Evolutionary conservation across 2,797 vertebrate species (phyloP), one percentile per base, ranked within the genome.

Genomic region (Xerus rutilus): DNA sequence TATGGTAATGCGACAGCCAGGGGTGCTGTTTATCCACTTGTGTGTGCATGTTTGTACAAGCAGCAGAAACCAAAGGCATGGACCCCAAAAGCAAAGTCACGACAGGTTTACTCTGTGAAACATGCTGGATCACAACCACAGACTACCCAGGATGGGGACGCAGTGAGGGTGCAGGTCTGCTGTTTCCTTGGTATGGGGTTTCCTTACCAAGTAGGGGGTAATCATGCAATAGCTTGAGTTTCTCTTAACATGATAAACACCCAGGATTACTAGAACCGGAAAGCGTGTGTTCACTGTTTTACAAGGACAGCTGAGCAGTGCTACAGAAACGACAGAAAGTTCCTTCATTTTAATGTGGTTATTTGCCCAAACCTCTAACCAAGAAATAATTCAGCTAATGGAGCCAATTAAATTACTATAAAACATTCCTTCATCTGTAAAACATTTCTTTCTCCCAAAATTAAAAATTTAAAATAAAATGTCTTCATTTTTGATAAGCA

Each of bases 401-500:
- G 94, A 97, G 96, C 98, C 97, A 98, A 98, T 98, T 98, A 98
- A 98, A 98, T 98, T 98, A 99, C 98, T 98, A 98, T 94, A 98
- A 98, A 98, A 98, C 97, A 98, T 98, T 98, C 98, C 98, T 99
- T 99, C 98, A 98, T 98, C 97, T 98, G 97, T 98, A 97, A 97
- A 98, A 98, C 98, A 98, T 96, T 91, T 96, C 96, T 97, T 94
- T 93, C 97, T 89, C 98, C 97, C 90, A 96, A 97, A 97, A 98
- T 97, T 97, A 97, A 97, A 97, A 97, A 94, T 97, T 98, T 98
- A 99, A 99, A 99, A 99, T 98, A 99, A 99, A 98, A 99, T 99
- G 92, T 99, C 99, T 98, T 99, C 99, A 5, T 99, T 99, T 98
- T 99, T 99, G 98, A 99, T 99, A 97, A 99, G 99, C 97, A 99